Evolutionary conservation across 2,888 invertebrate genomes (phyloP), one percentile per base, ranked within the genome.

Genomic region (Zygogramma bicolorata): DNA sequence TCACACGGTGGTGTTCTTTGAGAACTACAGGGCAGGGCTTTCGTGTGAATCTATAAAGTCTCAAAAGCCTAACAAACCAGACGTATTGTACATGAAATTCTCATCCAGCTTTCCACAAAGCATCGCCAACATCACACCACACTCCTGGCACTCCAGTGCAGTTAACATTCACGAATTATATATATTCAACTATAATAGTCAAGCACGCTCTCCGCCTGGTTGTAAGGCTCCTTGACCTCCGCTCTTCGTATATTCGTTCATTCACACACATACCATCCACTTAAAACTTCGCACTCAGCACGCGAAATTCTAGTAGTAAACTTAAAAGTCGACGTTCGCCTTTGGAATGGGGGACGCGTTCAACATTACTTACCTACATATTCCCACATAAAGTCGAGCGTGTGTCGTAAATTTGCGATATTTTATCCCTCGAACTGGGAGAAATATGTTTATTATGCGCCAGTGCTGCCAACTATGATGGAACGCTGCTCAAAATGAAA

Each of bases 201-300:
- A n/a, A n/a, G n/a, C n/a, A n/a, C n/a, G n/a, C n/a, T n/a, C n/a
- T n/a, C n/a, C n/a, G n/a, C n/a, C n/a, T n/a, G n/a, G n/a, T n/a
- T n/a, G n/a, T n/a, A n/a, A n/a, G n/a, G 8, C 46, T 20, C 3
- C 46, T 46, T 46, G 46, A 46, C 46, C 46, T 10, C 18, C 8
- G 46, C 20, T 46, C 2, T 18, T 10, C 46, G 20, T 46, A 20
- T 46, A 46, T 46, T 46, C 10, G 46, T 46, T 8, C 20, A 46
- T 46, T 46, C 46, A 46, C 46, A 46, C 46, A 20, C 46, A 46
- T 46, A 46, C 46, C 15, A 46, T 46, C 46, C 46, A 46, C 46
- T 46, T 46, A 46, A n/a, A 46, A 46, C 46, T 46, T 46, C 20
- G 46, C 46, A 46, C 46, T 46, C 20, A 46, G 46, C 46, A 46